Evolutionary conservation across 2,797 vertebrate species (phyloP), one percentile per base, ranked within the genome.

Genomic region (Rhinatrema bivittatum): DNA sequence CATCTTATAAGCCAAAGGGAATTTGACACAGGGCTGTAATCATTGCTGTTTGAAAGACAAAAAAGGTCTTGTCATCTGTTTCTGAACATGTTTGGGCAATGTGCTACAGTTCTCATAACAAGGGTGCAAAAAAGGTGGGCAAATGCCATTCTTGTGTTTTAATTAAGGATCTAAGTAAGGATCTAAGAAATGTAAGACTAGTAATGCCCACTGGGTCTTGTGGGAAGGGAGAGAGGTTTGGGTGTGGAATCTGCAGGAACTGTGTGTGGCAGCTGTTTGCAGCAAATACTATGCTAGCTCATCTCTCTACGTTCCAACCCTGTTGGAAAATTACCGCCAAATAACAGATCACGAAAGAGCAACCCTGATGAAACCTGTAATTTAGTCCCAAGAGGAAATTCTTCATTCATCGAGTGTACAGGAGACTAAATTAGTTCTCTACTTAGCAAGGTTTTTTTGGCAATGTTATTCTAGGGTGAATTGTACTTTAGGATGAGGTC

Each of bases 381-480:
- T 87, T 88, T 87, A 76, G 72, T 68, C 72, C 56, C 62, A 65
- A 81, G 78, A 84, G 83, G 82, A 84, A 88, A 88, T 85, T 83
- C 82, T 86, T 83, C 74, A 79, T 83, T 86, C 82, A 81, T 87
- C 78, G 84, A 73, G 72, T 56, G 39, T 72, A 68, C 56, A 46
- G 62, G 70, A 74, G 74, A 53, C 72, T 64, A 83, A 85, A 83
- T 82, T 80, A 76, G 78, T 76, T 75, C 56, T 65, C 40, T 78
- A 58, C 61, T 64, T 69, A 66, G 72, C 7, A 9, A 64, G 54
- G 50, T 49, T 62, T 65, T 16, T 36, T 53, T 76, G 68, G 59
- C 58, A 73, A 51, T 71, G 74, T 74, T 47, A 36, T 55, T 39
- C 17, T 8, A 1, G 10, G 58, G 49, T 60, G 46, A 66, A 47